These are phyloP conservation scores for Musca domestica DNA, from an alignment of 1,140 invertebrate species.

Conservation along the genomic window DNA sequence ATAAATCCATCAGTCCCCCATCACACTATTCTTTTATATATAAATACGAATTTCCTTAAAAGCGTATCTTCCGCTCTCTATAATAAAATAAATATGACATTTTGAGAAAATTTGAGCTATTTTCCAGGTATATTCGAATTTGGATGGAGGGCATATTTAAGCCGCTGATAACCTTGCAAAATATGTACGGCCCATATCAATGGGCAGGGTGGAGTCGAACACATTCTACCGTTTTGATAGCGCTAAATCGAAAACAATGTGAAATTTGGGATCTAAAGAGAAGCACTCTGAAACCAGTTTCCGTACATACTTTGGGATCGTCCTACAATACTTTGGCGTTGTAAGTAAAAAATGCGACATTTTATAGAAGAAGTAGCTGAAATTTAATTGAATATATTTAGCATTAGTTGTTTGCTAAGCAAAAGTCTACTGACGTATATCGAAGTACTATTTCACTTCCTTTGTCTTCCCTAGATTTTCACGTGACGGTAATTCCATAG, in stretches of 20 bases:
- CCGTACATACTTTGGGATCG: conserved; percentile 50
- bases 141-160: conserved; percentile 71
- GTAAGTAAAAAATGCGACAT: conserved; percentile 23
- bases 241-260: conserved; percentile 66
- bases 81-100: background rate
- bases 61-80: background rate
- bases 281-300: conserved; percentile 64
- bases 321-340: conserved; percentile 42
- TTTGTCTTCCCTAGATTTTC: conserved; percentile 57
- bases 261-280: conserved; percentile 71
- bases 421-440: too few relatives aligned
- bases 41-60: background rate
- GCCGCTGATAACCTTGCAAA: conserved; percentile 63
- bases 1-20: too few relatives aligned
- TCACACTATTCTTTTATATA: too few relatives aligned
- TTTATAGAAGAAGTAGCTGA: background rate
- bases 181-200: conserved; percentile 60
- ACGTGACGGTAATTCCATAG: conserved; percentile 63
- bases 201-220: conserved; percentile 77
- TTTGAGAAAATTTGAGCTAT: background rate
- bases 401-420: too few relatives aligned
- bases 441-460: too few relatives aligned
- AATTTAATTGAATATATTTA: too few relatives aligned
- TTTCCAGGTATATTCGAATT: conserved; percentile 61
- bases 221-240: conserved; percentile 77